Base-by-base conservation (phyloP, 2,113 vertebrate species). In the Nycticryphes semicollaris region DNA sequence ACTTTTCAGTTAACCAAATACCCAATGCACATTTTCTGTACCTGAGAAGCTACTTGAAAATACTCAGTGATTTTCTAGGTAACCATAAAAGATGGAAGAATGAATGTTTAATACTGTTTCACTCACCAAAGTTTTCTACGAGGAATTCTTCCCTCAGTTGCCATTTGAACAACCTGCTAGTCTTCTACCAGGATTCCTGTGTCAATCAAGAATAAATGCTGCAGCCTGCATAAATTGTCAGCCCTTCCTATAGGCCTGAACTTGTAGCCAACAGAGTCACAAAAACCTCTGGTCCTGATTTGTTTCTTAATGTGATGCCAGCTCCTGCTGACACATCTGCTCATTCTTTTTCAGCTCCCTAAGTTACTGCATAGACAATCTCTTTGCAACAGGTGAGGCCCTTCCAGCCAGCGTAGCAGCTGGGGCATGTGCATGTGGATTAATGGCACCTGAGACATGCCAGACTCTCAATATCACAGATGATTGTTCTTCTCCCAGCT, bases 341-440 rank as follows among this genome's bases (percentile, higher is more conserved):
- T 95, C 31, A 0, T 80, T 93, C 62, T 87, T 91, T 90, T 89
- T 64, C 70, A 80, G 66, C 89, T 89, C 87, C 57, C 47, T 11
- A 85, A 84, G 78, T 83, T 77, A 69, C 70, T 86, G 68, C 78
- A 76, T 33, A 62, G 80, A 70, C 1, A 4, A 51, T 39, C 41
- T 70, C 70, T 92, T 78, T 96, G 86, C 96, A 97, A 97, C 96
- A 96, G 94, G 96, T 97, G 70, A 95, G 70, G n/a, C 74, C 80
- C 56, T 91, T 83, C 77, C 84, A 94, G 95, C 86, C 95, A 93
- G 77, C 3, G 57, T 4, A 89, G 89, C 95, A 97, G 91, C 96
- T 97, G 94, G 74, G 81, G 87, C 81, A 96, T 70, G 35, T 24
- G 45, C 7, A 0, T 77, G 77, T 80, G 89, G 91, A 96, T 94